Evolutionary conservation across 1,140 invertebrate species (phyloP), one percentile per base, ranked within the genome.

Genomic region (Goniozus legneri): DNA sequence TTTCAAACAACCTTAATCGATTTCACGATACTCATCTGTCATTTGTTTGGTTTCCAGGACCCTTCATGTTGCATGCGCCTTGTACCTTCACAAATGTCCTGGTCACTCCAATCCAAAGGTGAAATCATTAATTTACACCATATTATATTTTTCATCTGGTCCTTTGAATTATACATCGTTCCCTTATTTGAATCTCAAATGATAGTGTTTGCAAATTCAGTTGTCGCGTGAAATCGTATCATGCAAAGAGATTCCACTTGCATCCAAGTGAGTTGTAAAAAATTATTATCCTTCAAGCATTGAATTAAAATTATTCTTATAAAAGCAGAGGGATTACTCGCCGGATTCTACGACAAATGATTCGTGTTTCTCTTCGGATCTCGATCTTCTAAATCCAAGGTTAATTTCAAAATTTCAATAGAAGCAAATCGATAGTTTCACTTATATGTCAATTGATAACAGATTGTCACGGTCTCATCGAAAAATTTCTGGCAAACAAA

Each of bases 181-280:
- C 10, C 24, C 24, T 27, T 10, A 4, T 10, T 4, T 10, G 24
- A 27, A 6, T 27, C 24, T 10, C 3, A 6, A 30, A 22, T 16
- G 32, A 21, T 20, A 41, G 41, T 7, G 20, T 53, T 40, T 39
- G 31, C 15, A 31, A 47, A 47, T 47, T n/a, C 8, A 3, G 46
- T 46, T 22, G 52, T 41, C 35, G 47, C n/a, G 42, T n/a, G n/a
- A n/a, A n/a, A n/a, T n/a, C 57, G 40, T 62, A 71, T 62, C 59
- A 70, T 70, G 69, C 67, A 48, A 70, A 67, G 52, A 61, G 38
- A 47, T 36, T 56, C 50, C 14, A 39, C 46, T 40, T 52, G 60
- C 54, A 60, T 66, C 60, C 60, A 66, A 43, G 65, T 67, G 46
- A 71, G 60, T 62, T 39, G 15, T 40, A 18, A 39, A 37, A 40